Percentiles rank a stretch among this genome's conserved stretches.
Evolutionary conservation across 92 coral and sea anemone species (phyloP).

Genomic region (Blastomussa wellsi): DNA sequence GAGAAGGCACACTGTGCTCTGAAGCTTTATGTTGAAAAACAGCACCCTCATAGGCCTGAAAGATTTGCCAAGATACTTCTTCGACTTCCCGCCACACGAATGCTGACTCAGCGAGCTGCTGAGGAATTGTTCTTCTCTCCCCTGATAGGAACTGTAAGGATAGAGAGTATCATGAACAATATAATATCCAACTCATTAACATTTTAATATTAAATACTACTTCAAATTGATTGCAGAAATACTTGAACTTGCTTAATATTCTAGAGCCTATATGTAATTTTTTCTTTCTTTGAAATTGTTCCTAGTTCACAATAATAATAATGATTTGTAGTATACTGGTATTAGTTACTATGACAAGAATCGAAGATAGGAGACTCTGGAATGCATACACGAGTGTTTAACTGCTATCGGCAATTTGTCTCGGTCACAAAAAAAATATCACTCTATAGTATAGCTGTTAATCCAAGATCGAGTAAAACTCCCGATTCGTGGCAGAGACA

Average conservation of each 20-base stretch:
- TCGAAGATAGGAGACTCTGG: too few species aligned
- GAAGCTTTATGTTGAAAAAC: slow-evolving; percentile 73
- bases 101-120: slow-evolving; percentile 70
- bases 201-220: slow-evolving; percentile 1
- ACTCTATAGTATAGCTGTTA: too few species aligned
- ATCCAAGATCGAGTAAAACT: too few species aligned
- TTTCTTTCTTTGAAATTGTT: too few species aligned
- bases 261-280: neutral
- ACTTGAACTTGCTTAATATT: neutral
- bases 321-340: too few species aligned
- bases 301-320: too few species aligned
- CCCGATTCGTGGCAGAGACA: too few species aligned
- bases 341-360: too few species aligned
- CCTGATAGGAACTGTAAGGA: slow-evolving; percentile 87
- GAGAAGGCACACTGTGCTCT: slow-evolving; percentile 90
- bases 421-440: too few species aligned
- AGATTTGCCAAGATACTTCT: slow-evolving; percentile 92
- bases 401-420: too few species aligned
- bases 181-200: slow-evolving; percentile 67
- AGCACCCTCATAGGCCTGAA: slow-evolving; percentile 67
- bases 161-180: slow-evolving; percentile 89
- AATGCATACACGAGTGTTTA: too few species aligned
- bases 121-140: slow-evolving; percentile 95
- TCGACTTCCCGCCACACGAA: slow-evolving; percentile 82
- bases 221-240: neutral